A percentile compares a stretch with the other conserved stretches of the same genome.
Conservation (phyloP, 2,113 vertebrate genomes). For the Thymallus thymallus region DNA sequence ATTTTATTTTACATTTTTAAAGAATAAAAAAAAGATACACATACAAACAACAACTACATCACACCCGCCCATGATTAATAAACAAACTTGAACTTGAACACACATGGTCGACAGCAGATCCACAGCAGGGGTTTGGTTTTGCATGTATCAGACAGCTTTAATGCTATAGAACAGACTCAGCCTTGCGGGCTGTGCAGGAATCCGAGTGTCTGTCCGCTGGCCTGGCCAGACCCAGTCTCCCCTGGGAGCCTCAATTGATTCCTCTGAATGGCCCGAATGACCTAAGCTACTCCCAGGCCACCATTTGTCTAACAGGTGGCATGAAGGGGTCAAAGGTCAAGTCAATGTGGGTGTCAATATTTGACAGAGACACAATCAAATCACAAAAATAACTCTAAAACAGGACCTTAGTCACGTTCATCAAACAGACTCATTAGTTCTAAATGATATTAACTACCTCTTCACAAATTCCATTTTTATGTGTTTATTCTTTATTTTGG, state of each 20-base stretch:
- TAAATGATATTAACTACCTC: neutral
- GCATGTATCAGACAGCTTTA: no score
- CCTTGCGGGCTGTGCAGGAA: constrained; percentile 10
- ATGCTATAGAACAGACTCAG: no score
- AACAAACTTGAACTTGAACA: no score
- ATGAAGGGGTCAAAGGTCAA: constrained; percentile 48
- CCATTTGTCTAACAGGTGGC: constrained; percentile 44
- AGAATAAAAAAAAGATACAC: no score
- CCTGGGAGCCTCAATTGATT: constrained; percentile 50
- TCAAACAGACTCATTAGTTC: no score
- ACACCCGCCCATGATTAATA: no score
- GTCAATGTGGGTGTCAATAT: constrained; percentile 40
- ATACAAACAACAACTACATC: no score
- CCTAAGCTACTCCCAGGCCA: constrained; percentile 49
- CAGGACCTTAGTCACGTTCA: neutral
- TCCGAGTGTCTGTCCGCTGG: constrained; percentile 47
- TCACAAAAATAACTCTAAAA: constrained; percentile 23
- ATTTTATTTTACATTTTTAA: no score
- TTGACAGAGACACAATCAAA: constrained; percentile 41
- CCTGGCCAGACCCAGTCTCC: constrained; percentile 22
- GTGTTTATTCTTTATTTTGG: no score
- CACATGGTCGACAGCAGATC: no score
- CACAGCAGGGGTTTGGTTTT: neutral
- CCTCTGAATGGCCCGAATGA: constrained; percentile 52
- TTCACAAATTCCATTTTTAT: no score